Evolutionary conservation across 2,797 vertebrate genomes (phyloP), one percentile per base, ranked within the genome.

Genomic region (Myotis myotis): DNA sequence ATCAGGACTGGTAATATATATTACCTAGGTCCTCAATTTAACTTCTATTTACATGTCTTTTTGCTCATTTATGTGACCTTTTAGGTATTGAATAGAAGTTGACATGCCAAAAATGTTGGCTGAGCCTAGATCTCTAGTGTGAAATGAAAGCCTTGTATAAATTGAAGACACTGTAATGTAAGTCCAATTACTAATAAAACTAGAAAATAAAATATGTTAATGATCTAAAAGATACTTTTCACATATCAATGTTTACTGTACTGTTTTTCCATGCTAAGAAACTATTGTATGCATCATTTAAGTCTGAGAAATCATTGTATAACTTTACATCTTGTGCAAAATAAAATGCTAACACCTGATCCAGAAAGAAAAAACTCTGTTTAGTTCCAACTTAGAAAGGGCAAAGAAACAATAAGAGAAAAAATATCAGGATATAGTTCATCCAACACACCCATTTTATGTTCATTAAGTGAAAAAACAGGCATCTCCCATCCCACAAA

Each of bases 311-410:
- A 74, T 91, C 60, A 76, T 62, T 85, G 38, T 51, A 53, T 78
- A 94, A 55, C 66, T 89, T 94, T 70, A 74, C 16, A 87, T 89
- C 38, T 93, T 95, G 30, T 9, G 84, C 38, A 72, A 84, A 89
- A 94, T 88, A 91, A 91, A 94, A 88, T 84, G 28, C 7, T 60
- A 95, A 88, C 7, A 51, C 74, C 41, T 89, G 83, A 66, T 33
- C 4, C 28, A 66, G 12, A 10, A 23, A 91, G n/a, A 11, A 47
- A 62, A 89, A 88, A 86, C 33, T 71, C 47, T 93, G 23, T 47
- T 97, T 79, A 92, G 28, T 95, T 87, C 75, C n/a, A 95, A 92
- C 49, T 95, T 93, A 84, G 60, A 88, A 87, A 89, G 70, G 41
- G 10, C 30, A 92, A 92, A 90, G 41, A 75, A 83, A 66, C 55